A percentile compares a stretch with the other conserved stretches of the same genome.
Conservation (phyloP, 2,113 vertebrate genomes). For the Verasper variegatus region DNA sequence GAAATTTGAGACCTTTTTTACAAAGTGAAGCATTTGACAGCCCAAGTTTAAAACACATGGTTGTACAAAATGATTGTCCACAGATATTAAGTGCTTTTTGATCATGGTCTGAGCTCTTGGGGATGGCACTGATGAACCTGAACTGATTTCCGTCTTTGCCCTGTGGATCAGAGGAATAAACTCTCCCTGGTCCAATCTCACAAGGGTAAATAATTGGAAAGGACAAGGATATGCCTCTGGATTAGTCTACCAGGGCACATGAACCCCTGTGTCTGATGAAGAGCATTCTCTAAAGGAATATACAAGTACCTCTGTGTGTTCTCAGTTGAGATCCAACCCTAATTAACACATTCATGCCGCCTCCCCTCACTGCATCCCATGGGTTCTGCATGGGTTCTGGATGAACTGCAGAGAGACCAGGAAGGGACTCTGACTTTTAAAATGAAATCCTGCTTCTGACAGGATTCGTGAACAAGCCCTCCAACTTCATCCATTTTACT, state of each 20-base stretch:
- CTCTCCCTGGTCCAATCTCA: constrained; percentile 58
- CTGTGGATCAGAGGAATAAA: constrained; percentile 55
- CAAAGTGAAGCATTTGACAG: constrained; percentile 30
- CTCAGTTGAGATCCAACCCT: constrained; percentile 67
- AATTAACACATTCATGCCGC: constrained; percentile 71
- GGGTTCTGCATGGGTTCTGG: constrained; percentile 55
- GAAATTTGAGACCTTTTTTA: neutral
- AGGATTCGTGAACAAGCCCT: constrained; percentile 40
- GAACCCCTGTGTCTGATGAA: constrained; percentile 53
- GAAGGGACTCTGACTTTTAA: constrained; percentile 67
- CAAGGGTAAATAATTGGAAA: constrained; percentile 64
- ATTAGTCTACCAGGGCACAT: constrained; percentile 51
- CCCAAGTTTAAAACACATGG: constrained; percentile 53
- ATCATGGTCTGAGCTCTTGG: constrained; percentile 44
- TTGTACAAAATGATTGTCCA: constrained; percentile 51
- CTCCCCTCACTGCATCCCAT: constrained; percentile 28
- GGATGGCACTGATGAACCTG: constrained; percentile 31
- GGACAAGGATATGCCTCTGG: constrained; percentile 65
- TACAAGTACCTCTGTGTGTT: constrained; percentile 79
- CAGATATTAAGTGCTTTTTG: constrained; percentile 50
- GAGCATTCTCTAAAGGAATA: constrained; percentile 79
- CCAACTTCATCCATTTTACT: constrained; percentile 57
- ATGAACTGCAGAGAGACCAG: constrained; percentile 64
- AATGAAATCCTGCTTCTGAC: constrained; percentile 57
- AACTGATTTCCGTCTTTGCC: constrained; percentile 55